Evolutionary conservation across 2,113 vertebrate species (phyloP).

Genomic region (Zosterops pallidus): DNA sequence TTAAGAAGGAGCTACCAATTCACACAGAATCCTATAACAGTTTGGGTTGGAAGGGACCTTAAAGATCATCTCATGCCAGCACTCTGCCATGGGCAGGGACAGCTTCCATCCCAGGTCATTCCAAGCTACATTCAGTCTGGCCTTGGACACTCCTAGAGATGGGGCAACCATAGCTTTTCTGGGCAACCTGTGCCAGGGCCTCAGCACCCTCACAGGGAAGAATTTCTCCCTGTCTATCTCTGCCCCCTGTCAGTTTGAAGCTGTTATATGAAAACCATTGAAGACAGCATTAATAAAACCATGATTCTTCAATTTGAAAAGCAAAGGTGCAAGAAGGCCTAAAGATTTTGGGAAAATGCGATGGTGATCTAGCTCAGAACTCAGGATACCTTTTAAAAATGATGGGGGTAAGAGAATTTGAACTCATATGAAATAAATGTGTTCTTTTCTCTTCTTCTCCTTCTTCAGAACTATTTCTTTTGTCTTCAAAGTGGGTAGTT

Average conservation of each 20-base stretch:
- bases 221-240: background rate
- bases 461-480: background rate
- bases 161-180: background rate
- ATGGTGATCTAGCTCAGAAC: background rate
- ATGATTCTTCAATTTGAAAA: background rate
- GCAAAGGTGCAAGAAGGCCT: background rate
- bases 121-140: accelerated
- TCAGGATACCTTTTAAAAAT: background rate
- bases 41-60: too few species aligned
- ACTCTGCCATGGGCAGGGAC: background rate
- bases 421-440: background rate
- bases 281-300: background rate
- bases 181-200: background rate
- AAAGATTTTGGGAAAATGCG: background rate
- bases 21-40: accelerated
- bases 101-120: accelerated
- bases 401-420: accelerated
- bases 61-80: background rate
- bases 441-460: background rate
- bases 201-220: accelerated
- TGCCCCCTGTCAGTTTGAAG: background rate
- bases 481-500: background rate
- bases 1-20: background rate
- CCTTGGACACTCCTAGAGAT: background rate
- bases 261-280: background rate